phyloP scores from a whole-genome alignment of 2,797 vertebrate genomes.

The Falco peregrinus region DNA sequence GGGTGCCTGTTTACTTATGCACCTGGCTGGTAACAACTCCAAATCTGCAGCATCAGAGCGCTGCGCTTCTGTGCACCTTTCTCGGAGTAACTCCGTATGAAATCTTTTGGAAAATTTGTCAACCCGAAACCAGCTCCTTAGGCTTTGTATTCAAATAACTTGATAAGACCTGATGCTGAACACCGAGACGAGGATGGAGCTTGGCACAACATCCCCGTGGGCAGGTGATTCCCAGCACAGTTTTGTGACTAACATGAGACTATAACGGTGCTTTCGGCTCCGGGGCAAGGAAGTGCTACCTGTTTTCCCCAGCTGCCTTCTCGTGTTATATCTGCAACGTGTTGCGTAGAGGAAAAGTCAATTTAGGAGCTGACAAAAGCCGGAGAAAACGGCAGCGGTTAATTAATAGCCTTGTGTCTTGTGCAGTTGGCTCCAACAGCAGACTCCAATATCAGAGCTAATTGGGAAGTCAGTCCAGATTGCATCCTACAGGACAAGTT shows the following conservation, averaged over 20 bases:
- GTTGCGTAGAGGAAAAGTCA: background rate
- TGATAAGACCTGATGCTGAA: fast-evolving
- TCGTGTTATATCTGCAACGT: fast-evolving
- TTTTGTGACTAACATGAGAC: fast-evolving
- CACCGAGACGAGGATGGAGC: fast-evolving
- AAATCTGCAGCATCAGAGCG: fast-evolving
- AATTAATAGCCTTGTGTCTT: constrained; percentile 1
- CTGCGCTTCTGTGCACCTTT: background rate
- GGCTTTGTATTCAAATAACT: fast-evolving
- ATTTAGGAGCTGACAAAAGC: constrained; percentile 30
- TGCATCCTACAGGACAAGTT: background rate
- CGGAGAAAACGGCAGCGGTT: background rate
- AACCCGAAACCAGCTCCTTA: background rate
- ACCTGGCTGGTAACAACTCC: background rate
- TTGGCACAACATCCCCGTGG: fast-evolving
- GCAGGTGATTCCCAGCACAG: background rate
- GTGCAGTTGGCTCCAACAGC: background rate
- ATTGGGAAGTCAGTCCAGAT: constrained; percentile 41
- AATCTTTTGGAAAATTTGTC: background rate
- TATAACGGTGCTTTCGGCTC: fast-evolving
- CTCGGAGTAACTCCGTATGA: background rate
- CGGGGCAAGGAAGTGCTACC: fast-evolving
- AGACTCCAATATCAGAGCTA: background rate
- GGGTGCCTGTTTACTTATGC: background rate
- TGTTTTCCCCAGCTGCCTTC: background rate